A percentile compares a stretch with the other conserved stretches of the same genome.
Evolutionary conservation across 1,140 invertebrate genomes (phyloP).

Genomic region (Drosophila melanica): DNA sequence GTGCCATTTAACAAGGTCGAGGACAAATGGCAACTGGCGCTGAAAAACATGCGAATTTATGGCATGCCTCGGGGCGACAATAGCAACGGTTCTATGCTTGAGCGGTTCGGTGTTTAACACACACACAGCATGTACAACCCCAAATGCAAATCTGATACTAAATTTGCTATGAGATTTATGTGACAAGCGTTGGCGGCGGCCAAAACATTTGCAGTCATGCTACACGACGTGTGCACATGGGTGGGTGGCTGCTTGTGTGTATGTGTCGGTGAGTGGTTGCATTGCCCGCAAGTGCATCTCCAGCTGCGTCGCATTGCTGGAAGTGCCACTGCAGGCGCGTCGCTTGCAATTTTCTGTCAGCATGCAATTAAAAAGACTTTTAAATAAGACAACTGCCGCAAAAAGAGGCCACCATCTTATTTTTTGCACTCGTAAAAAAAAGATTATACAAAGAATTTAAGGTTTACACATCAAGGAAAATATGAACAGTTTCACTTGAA

Average conservation of each 20-base stretch:
- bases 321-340: slow-evolving; percentile 17
- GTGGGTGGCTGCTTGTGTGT: not conserved
- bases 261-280: slow-evolving; percentile 1
- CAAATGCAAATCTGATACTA: slow-evolving; percentile 69
- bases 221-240: not conserved
- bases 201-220: slow-evolving; percentile 30
- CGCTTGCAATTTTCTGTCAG: slow-evolving; percentile 17
- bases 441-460: not conserved
- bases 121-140: slow-evolving; percentile 9
- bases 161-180: slow-evolving; percentile 67
- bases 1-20: slow-evolving; percentile 64
- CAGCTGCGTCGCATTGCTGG: slow-evolving; percentile 30
- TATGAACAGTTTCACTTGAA: no score
- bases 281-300: slow-evolving; percentile 36
- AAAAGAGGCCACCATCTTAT: slow-evolving; percentile 8
- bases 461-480: not conserved
- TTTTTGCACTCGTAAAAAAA: not conserved
- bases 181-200: slow-evolving; percentile 32
- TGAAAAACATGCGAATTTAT: slow-evolving; percentile 64
- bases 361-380: slow-evolving; percentile 31
- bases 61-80: slow-evolving; percentile 37
- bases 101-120: slow-evolving; percentile 28
- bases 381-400: slow-evolving; percentile 9
- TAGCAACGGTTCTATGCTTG: slow-evolving; percentile 11
- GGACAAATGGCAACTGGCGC: slow-evolving; percentile 39